Percentiles rank a stretch among this genome's conserved stretches.
Evolutionary conservation across 2,113 vertebrate genomes (phyloP).

Genomic region (Sorex fumeus): DNA sequence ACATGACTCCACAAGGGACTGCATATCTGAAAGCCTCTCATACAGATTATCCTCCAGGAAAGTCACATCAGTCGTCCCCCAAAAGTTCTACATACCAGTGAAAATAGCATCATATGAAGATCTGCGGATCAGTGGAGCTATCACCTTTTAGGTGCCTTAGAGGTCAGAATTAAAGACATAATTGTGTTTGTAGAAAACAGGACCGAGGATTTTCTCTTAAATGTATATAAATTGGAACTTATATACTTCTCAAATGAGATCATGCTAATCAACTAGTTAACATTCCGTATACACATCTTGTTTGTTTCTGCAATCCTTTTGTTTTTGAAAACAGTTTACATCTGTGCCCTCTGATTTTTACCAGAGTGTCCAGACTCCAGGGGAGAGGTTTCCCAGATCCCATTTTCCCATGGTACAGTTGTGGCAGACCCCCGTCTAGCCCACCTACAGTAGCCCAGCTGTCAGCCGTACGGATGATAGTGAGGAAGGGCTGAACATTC

Average conservation of each 20-base stretch:
- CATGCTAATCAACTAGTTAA: background rate
- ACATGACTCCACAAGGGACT: constrained; percentile 56
- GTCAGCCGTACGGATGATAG: background rate
- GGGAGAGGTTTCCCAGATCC: background rate
- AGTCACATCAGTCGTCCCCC: background rate
- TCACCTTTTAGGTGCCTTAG: background rate
- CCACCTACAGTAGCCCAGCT: background rate
- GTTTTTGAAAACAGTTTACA: background rate
- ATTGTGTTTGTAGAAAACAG: constrained; percentile 40
- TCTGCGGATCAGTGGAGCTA: background rate
- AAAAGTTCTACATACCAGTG: background rate
- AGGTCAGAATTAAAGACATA: background rate
- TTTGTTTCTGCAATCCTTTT: background rate
- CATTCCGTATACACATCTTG: background rate
- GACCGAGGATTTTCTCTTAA: constrained; percentile 11
- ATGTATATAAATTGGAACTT: background rate
- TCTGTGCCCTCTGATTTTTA: background rate
- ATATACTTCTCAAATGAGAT: background rate
- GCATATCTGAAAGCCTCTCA: constrained; percentile 52
- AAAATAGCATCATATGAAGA: constrained; percentile 4
- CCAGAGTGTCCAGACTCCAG: background rate
- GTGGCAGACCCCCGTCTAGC: background rate
- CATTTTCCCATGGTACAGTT: background rate
- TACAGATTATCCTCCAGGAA: background rate
- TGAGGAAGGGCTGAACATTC: background rate